Base-by-base conservation (phyloP, 1,140 invertebrate species). In the Rhysida immarginata region DNA sequence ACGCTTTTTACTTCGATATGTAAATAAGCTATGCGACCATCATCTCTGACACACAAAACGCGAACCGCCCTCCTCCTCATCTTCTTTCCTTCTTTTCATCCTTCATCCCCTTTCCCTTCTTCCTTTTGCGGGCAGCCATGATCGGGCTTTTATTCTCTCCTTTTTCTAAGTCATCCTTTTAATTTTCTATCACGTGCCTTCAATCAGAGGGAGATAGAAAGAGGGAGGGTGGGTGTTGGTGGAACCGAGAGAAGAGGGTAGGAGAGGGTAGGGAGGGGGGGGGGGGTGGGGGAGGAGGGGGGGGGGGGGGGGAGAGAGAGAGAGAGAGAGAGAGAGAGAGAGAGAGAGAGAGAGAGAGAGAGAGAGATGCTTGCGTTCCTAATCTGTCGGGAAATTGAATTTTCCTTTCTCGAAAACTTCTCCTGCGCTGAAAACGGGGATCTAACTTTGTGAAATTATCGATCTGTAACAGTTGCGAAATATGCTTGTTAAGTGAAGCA, bases 361-460 rank as follows among this genome's bases (percentile, higher is more conserved):
- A n/a, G n/a, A n/a, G n/a, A n/a, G n/a, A n/a, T 21, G 50, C 20
- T 52, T 52, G 11, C 13, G 20, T 51, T 20, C 49, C 8, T 51
- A 51, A 51, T 24, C 49, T 26, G 20, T 51, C 49, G 8, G 24
- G 23, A 48, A 48, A 48, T 48, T 48, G 45, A 48, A 48, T 51
- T 51, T 51, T 27, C 13, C 20, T 23, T 8, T 24, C 8, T 20
- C 11, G 8, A 13, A 8, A 13, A 46, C 8, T 23, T 8, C 21
- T 8, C 21, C 8, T 48, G 45, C 21, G 45, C 23, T 11, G 45
- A 8, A 52, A 52, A 3, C 8, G 13, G 26, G 52, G 8, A 41
- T 53, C 25, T 53, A 53, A 53, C 52, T 53, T 53, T 53, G 52
- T 53, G 52, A 53, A 53, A 41, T 53, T 53, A 53, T 53, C 25